These are phyloP conservation scores for Chromobotia macracanthus DNA, from an alignment of 2,797 vertebrate species.

Conservation along the genomic window DNA sequence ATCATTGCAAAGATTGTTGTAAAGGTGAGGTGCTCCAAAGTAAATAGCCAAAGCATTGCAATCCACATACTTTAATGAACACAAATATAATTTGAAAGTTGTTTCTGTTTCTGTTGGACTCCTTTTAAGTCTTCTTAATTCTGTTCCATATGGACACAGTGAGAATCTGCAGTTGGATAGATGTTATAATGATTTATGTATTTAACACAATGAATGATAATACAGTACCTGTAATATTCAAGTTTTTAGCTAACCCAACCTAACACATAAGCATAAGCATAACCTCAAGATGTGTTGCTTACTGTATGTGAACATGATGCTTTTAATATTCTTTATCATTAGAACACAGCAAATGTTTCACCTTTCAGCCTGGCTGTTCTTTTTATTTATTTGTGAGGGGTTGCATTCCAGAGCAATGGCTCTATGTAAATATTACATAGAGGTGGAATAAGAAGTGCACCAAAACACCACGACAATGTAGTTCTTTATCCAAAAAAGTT, in stretches of 20 bases:
- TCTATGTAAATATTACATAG: slow-evolving; percentile 54
- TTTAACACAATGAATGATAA: not conserved
- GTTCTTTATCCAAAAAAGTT: not conserved
- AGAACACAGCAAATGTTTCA: slow-evolving; percentile 3
- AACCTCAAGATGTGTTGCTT: too few relatives aligned
- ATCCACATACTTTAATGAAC: not conserved
- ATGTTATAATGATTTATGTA: slow-evolving; percentile 46
- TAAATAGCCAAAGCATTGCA: too few relatives aligned
- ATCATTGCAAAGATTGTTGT: too few relatives aligned
- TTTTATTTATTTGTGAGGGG: slow-evolving; percentile 24
- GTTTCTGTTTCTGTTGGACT: slow-evolving; percentile 54
- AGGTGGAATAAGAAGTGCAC: slow-evolving; percentile 22
- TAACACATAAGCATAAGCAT: too few relatives aligned
- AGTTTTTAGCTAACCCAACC: too few relatives aligned
- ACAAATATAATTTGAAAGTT: slow-evolving; percentile 23
- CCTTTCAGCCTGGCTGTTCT: not conserved
- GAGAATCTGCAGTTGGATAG: slow-evolving; percentile 56
- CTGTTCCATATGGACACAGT: slow-evolving; percentile 31
- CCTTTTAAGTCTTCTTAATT: slow-evolving; percentile 45
- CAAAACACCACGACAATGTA: slow-evolving; percentile 10
- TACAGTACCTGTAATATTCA: too few relatives aligned
- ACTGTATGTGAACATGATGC: too few relatives aligned
- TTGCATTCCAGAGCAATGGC: slow-evolving; percentile 56
- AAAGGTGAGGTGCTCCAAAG: too few relatives aligned
- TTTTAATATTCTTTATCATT: slow-evolving; percentile 1